These are phyloP conservation scores for Micropoecilia bifurca DNA, from an alignment of 2,797 vertebrate species.

Conservation along the genomic window DNA sequence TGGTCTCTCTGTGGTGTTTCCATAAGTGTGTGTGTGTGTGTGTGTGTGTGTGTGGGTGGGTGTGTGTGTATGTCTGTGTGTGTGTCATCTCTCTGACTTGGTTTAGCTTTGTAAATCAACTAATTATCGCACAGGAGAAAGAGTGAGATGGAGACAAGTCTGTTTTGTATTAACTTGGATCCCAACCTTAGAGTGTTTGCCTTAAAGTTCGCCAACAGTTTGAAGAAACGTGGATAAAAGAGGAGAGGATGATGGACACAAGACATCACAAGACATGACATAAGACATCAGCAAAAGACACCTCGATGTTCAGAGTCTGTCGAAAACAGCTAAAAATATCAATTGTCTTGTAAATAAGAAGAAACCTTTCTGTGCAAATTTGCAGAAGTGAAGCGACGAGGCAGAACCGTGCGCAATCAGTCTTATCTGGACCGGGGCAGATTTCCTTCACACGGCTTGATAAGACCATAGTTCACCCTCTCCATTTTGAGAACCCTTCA, in stretches of 20 bases:
- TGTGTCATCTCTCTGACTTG: conserved; percentile 22
- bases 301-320: conserved; percentile 25
- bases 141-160: not conserved
- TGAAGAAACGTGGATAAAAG: conserved; percentile 19
- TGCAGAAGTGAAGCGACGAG: conserved; percentile 31
- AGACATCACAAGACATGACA: conserved; percentile 37
- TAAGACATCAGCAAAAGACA: conserved; percentile 30
- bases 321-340: conserved; percentile 24
- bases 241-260: not conserved
- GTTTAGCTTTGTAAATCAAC: conserved; percentile 22
- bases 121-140: not conserved
- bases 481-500: conserved; percentile 73
- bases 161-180: not conserved
- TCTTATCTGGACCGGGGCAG: conserved; percentile 37
- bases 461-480: conserved; percentile 59
- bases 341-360: conserved; percentile 18
- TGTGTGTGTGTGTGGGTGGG: conserved; percentile 11
- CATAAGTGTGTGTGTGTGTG: conserved; percentile 17
- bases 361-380: conserved; percentile 30
- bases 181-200: not conserved
- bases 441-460: conserved; percentile 34
- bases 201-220: conserved; percentile 39
- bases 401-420: conserved; percentile 8
- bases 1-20: conserved; percentile 26
- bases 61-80: conserved; percentile 13